Percentiles rank a stretch among this genome's conserved stretches.
Conservation (phyloP, 2,797 vertebrate genomes). For the Acanthornis magna region DNA sequence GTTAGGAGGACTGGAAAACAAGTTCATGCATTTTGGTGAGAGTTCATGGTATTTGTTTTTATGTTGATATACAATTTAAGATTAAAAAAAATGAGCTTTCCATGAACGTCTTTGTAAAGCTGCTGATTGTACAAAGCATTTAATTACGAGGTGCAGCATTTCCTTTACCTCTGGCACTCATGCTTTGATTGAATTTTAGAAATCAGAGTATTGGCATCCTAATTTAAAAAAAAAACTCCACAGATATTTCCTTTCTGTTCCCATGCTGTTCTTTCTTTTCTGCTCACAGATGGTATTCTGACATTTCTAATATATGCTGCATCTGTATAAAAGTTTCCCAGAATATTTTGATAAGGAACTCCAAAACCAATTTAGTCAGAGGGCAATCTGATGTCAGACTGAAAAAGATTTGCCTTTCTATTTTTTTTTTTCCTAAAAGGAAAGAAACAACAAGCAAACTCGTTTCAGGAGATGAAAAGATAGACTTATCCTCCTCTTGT, state of each 20-base stretch:
- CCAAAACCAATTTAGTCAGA: background rate
- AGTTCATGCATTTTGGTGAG: background rate
- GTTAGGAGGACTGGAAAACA: background rate
- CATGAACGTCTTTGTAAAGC: background rate
- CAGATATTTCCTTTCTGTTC: background rate
- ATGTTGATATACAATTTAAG: background rate
- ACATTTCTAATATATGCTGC: background rate
- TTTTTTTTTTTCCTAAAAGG: background rate
- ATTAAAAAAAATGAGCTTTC: background rate
- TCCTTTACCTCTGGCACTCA: background rate
- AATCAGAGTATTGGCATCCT: background rate
- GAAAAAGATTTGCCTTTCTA: background rate
- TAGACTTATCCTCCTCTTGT: background rate
- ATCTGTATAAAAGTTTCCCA: background rate
- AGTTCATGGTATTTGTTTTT: background rate
- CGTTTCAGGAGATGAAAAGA: background rate
- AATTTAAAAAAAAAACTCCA: background rate
- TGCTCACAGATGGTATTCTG: background rate
- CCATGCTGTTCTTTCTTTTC: background rate
- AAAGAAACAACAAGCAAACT: background rate
- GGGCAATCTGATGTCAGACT: background rate
- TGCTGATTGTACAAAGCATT: background rate
- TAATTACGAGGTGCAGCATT: background rate
- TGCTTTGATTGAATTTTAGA: background rate
- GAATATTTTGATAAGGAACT: background rate